Percentiles rank a stretch among this genome's conserved stretches.
Conservation (phyloP, 2,113 vertebrate species). For the Promerops cafer region DNA sequence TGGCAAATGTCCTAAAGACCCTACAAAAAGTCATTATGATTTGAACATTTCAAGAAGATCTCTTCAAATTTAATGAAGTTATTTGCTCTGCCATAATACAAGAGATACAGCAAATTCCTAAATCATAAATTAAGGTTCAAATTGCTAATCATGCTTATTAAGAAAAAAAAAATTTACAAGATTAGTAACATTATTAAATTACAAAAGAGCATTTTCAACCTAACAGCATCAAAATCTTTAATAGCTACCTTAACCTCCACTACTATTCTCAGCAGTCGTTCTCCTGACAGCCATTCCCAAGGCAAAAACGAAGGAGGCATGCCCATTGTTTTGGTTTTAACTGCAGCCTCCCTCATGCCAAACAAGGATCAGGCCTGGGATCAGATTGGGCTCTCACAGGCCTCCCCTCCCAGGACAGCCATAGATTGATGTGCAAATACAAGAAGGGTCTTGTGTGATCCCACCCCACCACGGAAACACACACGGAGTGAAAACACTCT, state of each 20-base stretch:
- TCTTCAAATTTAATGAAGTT: slow-evolving; percentile 25
- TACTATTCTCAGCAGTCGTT: not conserved
- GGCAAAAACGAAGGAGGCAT: not conserved
- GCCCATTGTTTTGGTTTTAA: not conserved
- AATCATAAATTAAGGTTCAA: slow-evolving; percentile 6
- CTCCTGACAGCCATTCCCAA: not conserved
- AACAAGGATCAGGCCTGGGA: not conserved
- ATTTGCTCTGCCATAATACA: not conserved
- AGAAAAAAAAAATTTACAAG: not conserved
- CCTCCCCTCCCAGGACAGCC: not conserved
- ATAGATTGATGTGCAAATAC: not conserved
- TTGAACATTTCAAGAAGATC: slow-evolving; percentile 3
- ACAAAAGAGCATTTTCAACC: not conserved
- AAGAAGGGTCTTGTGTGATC: not conserved
- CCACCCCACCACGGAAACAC: accelerated
- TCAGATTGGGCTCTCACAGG: not conserved
- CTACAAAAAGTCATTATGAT: not conserved
- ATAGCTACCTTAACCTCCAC: not conserved
- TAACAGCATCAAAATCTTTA: not conserved
- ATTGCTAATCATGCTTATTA: not conserved
- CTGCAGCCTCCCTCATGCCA: not conserved
- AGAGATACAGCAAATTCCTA: not conserved
- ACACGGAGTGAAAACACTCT: not conserved
- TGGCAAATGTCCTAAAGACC: slow-evolving; percentile 21
- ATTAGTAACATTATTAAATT: not conserved